These are phyloP conservation scores for Riptortus pedestris DNA, from an alignment of 1,140 invertebrate species.

Conservation along the genomic window DNA sequence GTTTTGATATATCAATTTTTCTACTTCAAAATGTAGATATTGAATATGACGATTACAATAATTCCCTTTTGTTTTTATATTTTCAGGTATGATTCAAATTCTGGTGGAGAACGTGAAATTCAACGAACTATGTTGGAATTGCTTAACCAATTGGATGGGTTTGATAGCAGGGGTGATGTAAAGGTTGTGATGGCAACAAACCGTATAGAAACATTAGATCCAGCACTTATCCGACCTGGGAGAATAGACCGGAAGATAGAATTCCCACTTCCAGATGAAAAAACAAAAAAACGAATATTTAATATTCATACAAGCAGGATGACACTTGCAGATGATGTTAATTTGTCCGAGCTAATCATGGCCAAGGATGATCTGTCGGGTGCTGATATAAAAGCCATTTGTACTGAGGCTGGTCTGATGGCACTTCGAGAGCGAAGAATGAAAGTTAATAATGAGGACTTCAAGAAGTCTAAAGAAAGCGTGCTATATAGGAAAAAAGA, in stretches of 20 bases:
- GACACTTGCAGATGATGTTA: slow-evolving; percentile 95
- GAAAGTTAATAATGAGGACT: slow-evolving; percentile 99
- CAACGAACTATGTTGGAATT: slow-evolving; percentile 99
- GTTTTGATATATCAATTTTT: no score
- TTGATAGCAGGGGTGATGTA: slow-evolving; percentile 85
- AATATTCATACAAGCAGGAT: slow-evolving; percentile 96
- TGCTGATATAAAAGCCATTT: slow-evolving; percentile 94
- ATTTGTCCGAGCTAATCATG: slow-evolving; percentile 96
- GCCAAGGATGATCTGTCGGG: slow-evolving; percentile 99
- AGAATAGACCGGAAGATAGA: slow-evolving; percentile 99
- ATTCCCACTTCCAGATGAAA: slow-evolving; percentile 98
- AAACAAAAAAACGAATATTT: slow-evolving; percentile 96
- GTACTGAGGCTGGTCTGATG: slow-evolving; percentile 97
- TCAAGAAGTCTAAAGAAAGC: slow-evolving; percentile 98
- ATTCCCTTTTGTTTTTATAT: slow-evolving; percentile 32
- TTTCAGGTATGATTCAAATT: slow-evolving; percentile 91
- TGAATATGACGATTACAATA: no score
- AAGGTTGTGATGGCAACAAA: slow-evolving; percentile 98
- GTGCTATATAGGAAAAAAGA: slow-evolving; percentile 98
- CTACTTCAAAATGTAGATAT: no score
- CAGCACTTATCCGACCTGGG: slow-evolving; percentile 94
- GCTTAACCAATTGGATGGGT: slow-evolving; percentile 97
- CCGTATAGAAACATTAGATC: slow-evolving; percentile 97
- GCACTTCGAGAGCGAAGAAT: slow-evolving; percentile 93
- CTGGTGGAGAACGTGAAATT: slow-evolving; percentile 98